Base-by-base conservation (phyloP, 2,888 invertebrate genomes). In the Lutraria lutraria region DNA sequence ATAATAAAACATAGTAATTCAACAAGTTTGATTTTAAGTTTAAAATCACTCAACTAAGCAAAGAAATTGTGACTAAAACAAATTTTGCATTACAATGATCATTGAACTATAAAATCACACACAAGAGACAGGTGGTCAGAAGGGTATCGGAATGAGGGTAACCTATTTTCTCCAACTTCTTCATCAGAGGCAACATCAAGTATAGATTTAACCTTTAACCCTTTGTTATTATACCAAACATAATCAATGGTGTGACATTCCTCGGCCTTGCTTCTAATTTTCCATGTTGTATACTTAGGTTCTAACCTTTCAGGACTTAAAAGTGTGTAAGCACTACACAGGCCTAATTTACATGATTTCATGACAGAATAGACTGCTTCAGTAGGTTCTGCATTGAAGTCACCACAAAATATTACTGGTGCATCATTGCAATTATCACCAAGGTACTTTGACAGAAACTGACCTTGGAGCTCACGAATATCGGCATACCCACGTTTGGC, bases 221-320 rank as follows among this genome's bases (percentile, higher is more conserved):
- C 96, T 88, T 97, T 97, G 90, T 97, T 90, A 6, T 92, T 92
- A 86, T 93, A 95, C 95, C 95, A 96, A 1, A 96, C 93, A 88
- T 98, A 98, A 96, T 98, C 98, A 88, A 98, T 98, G 8, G 98
- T 98, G 94, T 98, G 98, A 92, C 98, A 98, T 76, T 97, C 97
- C 96, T 98, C 98, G 29, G 12, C 98, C 97, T 89, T 87, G 16
- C 87, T 84, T 0, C 98, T 97, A 54, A 97, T 96, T 95, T 98
- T 98, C 98, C 98, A 98, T 0, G 98, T 98, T 0, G 98, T 98
- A 95, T 98, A 98, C 0, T 97, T 97, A 0, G 98, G 98, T 94
- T 98, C 98, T 29, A 97, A 95, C 25, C 60, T 60, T 19, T 96
- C 88, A n/a, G 86, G 54, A 0, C 93, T 92, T 25, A 95, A 87